Base-by-base conservation (phyloP, 2,888 invertebrate species). In the Pyrrhia umbra region DNA sequence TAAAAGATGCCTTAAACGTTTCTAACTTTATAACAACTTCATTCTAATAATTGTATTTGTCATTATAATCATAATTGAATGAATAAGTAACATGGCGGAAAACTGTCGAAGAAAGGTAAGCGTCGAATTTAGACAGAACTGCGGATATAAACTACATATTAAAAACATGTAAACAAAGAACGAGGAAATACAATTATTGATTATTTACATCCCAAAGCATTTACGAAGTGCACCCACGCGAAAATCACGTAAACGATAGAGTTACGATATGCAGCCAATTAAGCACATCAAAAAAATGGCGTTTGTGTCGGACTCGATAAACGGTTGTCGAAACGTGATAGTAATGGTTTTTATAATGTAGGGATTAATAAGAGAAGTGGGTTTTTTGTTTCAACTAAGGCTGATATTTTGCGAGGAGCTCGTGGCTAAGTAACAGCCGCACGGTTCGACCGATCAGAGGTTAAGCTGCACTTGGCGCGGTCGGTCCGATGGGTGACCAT, bases 241-340 rank as follows among this genome's bases (percentile, higher is more conserved):
- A 16, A 34, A 2, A 27, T 46, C 70, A 63, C 70, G 54, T 63
- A 55, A 47, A 56, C 46, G 21, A 15, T 42, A 25, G 0, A 40
- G 43, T 75, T 63, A 69, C 75, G 58, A 75, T 63, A 68, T 42
- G n/a, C 13, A 15, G 6, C 13, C 47, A 75, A 71, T 75, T 68
- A 68, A 42, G 15, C 37, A 18, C 25, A 37, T n/a, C n/a, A 47
- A 66, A 52, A 63, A 68, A 70, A 47, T 46, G 6, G 18, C 34
- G 18, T 16, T 47, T 43, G 21, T 39, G 55, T 42, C 46, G 46
- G 55, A 46, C 61, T 74, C 39, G 34, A 47, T 61, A 68, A 68
- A 40, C 27, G 47, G n/a, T 13, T 75, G 52, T 75, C 15, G 61
- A 71, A 75, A 75, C 40, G 6, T 2, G 40, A 9, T 34, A 52